Evolutionary conservation across 2,797 vertebrate species (phyloP).

Genomic region (Tachyglossus aculeatus): DNA sequence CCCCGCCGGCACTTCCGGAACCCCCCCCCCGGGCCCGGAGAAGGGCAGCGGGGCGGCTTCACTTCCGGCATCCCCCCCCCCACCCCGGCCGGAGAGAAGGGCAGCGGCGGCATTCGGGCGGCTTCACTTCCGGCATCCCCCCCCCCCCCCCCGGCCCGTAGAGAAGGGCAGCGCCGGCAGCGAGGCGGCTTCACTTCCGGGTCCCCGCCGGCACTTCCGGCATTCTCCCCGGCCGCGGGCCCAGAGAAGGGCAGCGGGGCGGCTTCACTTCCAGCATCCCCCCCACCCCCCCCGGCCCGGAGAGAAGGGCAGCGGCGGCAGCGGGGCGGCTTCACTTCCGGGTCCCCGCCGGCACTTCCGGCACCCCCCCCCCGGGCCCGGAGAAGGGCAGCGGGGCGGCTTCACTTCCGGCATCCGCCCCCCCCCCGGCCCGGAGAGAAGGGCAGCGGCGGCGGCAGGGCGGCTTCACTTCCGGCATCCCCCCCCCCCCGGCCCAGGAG

Average conservation of each 20-base stretch:
- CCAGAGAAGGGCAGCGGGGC: too few species aligned
- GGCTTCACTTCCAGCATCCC: constrained; percentile 34
- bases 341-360: not conserved
- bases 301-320: too few species aligned
- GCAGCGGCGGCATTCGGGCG: too few species aligned
- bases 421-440: too few species aligned
- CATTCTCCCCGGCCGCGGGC: too few species aligned
- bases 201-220: constrained; percentile 31
- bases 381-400: constrained; percentile 24
- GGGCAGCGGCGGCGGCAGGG: constrained; percentile 7
- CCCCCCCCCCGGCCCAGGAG: accelerated
- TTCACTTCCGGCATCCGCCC: not conserved
- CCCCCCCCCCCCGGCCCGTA: too few species aligned
- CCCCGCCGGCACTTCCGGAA: accelerated
- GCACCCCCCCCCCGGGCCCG: not conserved
- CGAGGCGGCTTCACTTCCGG: constrained; percentile 32
- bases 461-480: accelerated
- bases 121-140: too few species aligned
- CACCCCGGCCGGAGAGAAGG: too few species aligned
- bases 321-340: too few species aligned
- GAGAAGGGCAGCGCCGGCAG: too few species aligned
- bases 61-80: too few species aligned
- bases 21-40: accelerated
- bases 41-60: too few species aligned
- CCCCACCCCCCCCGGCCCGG: constrained; percentile 41